Evolutionary conservation across 2,113 vertebrate genomes (phyloP).

Genomic region (Phoenicopterus ruber): DNA sequence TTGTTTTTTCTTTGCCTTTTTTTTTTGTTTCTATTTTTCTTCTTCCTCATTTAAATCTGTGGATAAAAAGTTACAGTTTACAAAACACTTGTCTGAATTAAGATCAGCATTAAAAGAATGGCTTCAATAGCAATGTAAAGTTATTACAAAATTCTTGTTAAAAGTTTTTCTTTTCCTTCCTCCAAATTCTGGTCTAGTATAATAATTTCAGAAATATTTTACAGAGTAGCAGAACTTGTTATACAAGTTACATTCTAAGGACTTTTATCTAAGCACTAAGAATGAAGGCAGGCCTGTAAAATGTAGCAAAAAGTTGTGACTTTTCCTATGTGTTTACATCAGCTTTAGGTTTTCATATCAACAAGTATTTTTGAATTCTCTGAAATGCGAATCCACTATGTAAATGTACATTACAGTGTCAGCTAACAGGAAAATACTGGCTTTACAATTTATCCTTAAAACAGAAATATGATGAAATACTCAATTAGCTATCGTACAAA

Average conservation of each 20-base stretch:
- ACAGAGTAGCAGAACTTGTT: not conserved
- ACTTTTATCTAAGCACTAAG: not conserved
- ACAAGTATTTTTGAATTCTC: not conserved
- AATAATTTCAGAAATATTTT: not conserved
- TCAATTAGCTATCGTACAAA: not conserved
- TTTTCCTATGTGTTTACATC: not conserved
- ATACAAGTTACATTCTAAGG: not conserved
- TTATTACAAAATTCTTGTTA: not conserved
- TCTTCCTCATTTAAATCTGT: conserved; percentile 79
- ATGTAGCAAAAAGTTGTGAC: not conserved
- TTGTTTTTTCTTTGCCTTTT: conserved; percentile 82
- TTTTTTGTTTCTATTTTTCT: conserved; percentile 82
- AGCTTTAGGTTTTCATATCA: not conserved
- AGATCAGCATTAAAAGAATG: not conserved
- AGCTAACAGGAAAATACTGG: not conserved
- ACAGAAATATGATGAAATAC: not conserved
- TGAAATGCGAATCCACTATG: not conserved
- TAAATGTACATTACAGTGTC: not conserved
- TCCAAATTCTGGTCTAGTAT: not conserved
- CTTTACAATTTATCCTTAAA: not conserved
- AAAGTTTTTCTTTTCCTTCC: not conserved
- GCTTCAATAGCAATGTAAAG: not conserved
- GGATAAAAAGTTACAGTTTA: conserved; percentile 4
- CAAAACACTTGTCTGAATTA: not conserved
- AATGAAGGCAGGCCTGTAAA: not conserved